Percentiles rank a stretch among this genome's conserved stretches.
These are phyloP conservation scores for Crocuta crocuta DNA, from an alignment of 2,113 vertebrate genomes.

Conservation along the genomic window DNA sequence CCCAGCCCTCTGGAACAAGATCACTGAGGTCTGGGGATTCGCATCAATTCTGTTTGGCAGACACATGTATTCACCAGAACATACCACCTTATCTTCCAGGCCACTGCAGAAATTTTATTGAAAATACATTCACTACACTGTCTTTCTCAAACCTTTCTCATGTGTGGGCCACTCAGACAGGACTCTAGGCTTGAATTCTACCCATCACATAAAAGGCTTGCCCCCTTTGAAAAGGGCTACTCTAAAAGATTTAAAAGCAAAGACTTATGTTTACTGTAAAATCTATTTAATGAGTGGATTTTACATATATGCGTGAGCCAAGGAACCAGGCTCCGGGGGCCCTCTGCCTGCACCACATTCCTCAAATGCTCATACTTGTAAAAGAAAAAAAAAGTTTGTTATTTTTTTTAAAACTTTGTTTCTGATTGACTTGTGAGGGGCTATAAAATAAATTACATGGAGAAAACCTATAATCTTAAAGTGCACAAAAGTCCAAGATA, in stretches of 20 bases:
- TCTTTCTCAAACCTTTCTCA: not conserved
- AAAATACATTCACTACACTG: not conserved
- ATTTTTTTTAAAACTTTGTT: not conserved
- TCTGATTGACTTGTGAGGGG: not conserved
- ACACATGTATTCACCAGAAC: not conserved
- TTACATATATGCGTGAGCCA: not conserved
- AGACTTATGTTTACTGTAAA: constrained; percentile 5
- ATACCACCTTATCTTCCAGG: not conserved
- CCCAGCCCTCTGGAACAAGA: not conserved
- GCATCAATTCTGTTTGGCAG: not conserved
- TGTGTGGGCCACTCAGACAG: not conserved
- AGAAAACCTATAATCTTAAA: not conserved
- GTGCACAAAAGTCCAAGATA: not conserved
- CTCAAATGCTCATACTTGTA: not conserved
- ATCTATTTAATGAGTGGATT: not conserved
- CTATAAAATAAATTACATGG: not conserved
- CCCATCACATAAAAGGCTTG: not conserved
- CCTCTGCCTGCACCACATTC: not conserved
- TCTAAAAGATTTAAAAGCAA: constrained; percentile 1
- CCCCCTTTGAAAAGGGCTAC: not conserved
- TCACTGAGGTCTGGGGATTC: not conserved
- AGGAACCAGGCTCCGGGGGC: not conserved
- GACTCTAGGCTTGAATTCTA: not conserved
- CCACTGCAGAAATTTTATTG: not conserved
- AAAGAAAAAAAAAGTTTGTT: not conserved